Conservation (phyloP, 2,888 invertebrate genomes). For the Neoscelio sp. region DNA sequence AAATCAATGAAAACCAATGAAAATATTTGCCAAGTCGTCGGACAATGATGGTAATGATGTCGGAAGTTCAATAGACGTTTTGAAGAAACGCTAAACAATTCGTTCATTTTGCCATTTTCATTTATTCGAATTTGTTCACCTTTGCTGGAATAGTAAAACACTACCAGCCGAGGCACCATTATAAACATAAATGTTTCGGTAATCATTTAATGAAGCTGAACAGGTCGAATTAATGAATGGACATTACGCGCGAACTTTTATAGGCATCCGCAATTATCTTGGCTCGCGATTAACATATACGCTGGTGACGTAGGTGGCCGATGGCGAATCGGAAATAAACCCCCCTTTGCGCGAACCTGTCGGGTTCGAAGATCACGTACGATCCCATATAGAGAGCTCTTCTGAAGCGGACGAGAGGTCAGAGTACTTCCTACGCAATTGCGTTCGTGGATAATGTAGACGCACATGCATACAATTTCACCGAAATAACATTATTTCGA, state of each 20-base stretch:
- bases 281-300: conserved; percentile 60
- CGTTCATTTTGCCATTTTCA: too few species aligned
- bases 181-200: conserved; percentile 34
- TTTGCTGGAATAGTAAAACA: background rate
- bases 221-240: conserved; percentile 47
- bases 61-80: too few species aligned
- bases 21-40: too few species aligned
- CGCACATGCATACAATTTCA: conserved; percentile 35
- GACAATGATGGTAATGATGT: too few species aligned
- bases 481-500: conserved; percentile 1
- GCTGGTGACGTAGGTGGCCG: conserved; percentile 65
- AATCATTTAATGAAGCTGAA: conserved; percentile 41
- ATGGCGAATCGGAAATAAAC: conserved; percentile 61
- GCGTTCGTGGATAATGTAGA: conserved; percentile 54
- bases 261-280: conserved; percentile 58
- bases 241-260: conserved; percentile 60
- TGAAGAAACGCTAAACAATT: too few species aligned
- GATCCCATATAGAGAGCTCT: conserved; percentile 75
- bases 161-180: conserved; percentile 15
- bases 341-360: conserved; percentile 67
- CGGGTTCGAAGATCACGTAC: conserved; percentile 74
- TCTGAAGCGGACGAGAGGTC: conserved; percentile 81
- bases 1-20: too few species aligned
- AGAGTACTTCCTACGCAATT: conserved; percentile 81
- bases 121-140: background rate